Conservation (phyloP, 2,888 invertebrate genomes). For the Cynaeus angustus region DNA sequence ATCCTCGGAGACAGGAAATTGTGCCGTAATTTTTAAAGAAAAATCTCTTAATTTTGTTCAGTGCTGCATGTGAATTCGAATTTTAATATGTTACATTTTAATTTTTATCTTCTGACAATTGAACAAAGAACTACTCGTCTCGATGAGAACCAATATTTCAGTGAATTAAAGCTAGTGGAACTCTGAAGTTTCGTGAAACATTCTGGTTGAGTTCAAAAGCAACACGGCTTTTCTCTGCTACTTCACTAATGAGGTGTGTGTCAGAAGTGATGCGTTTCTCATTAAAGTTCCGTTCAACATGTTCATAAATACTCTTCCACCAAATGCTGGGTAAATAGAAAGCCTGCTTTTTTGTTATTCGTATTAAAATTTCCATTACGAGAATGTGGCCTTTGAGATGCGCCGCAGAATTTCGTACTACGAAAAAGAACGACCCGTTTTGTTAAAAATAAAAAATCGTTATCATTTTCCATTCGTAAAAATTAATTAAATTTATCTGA, state of each 20-base stretch:
- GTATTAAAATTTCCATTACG: conserved; percentile 11
- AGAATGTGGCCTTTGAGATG: background rate
- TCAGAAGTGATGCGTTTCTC: conserved; percentile 53
- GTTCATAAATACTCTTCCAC: conserved; percentile 42
- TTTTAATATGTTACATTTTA: background rate
- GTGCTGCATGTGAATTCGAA: background rate
- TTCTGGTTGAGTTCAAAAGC: conserved; percentile 48
- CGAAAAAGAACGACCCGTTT: background rate
- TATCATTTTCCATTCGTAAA: conserved; percentile 1
- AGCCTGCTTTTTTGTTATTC: conserved; percentile 3
- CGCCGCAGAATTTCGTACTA: background rate
- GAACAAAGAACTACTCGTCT: conserved; percentile 29
- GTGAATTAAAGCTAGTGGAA: conserved; percentile 37
- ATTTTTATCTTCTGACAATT: conserved; percentile 1
- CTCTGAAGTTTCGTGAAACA: conserved; percentile 40
- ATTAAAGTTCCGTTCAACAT: conserved; percentile 46
- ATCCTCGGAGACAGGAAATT: conserved; percentile 8
- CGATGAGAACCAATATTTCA: conserved; percentile 41
- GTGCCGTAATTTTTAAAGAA: background rate
- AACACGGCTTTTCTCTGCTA: conserved; percentile 47
- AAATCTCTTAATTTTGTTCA: conserved; percentile 10
- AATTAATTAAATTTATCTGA: conserved; percentile 15
- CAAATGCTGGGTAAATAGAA: conserved; percentile 34
- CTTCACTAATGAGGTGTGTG: conserved; percentile 51
- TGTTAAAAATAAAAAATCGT: background rate